phyloP scores from a whole-genome alignment of 2,113 vertebrate genomes.

The Gila orcuttii region DNA sequence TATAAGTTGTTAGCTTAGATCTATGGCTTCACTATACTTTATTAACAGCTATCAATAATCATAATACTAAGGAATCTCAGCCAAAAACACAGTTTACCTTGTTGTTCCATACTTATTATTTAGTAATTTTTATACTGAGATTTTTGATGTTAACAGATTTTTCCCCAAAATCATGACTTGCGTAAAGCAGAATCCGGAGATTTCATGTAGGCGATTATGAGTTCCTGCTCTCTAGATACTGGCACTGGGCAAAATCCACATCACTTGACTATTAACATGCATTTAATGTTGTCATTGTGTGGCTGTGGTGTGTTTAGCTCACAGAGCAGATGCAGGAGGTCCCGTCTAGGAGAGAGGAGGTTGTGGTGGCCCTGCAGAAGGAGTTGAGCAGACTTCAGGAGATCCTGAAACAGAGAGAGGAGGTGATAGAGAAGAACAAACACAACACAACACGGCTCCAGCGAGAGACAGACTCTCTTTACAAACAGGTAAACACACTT shows the following conservation, averaged over 20 bases:
- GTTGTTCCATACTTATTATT: too few relatives aligned
- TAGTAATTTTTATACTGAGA: too few relatives aligned
- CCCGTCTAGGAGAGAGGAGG: slow-evolving; percentile 49
- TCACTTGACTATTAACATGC: slow-evolving; percentile 50
- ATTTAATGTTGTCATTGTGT: slow-evolving; percentile 23
- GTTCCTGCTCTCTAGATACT: too few relatives aligned
- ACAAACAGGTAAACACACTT: slow-evolving; percentile 58
- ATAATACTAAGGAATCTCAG: too few relatives aligned
- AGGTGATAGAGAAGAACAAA: slow-evolving; percentile 60
- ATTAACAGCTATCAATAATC: too few relatives aligned
- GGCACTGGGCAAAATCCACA: slow-evolving; percentile 53
- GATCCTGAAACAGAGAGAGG: slow-evolving; percentile 62
- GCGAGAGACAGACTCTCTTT: slow-evolving; percentile 58
- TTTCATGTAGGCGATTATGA: too few relatives aligned
- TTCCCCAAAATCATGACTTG: too few relatives aligned
- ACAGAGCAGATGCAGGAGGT: slow-evolving; percentile 53
- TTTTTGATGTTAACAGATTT: too few relatives aligned
- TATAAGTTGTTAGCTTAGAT: too few relatives aligned
- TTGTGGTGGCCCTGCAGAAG: slow-evolving; percentile 57
- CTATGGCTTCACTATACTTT: too few relatives aligned
- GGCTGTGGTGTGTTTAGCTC: slow-evolving; percentile 16
- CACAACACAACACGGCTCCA: slow-evolving; percentile 52
- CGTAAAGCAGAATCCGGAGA: too few relatives aligned
- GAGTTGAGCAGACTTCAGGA: slow-evolving; percentile 63
- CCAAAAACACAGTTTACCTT: too few relatives aligned